Conservation (phyloP, 2,797 vertebrate genomes). For the Enteromius thamalakanensis region DNA sequence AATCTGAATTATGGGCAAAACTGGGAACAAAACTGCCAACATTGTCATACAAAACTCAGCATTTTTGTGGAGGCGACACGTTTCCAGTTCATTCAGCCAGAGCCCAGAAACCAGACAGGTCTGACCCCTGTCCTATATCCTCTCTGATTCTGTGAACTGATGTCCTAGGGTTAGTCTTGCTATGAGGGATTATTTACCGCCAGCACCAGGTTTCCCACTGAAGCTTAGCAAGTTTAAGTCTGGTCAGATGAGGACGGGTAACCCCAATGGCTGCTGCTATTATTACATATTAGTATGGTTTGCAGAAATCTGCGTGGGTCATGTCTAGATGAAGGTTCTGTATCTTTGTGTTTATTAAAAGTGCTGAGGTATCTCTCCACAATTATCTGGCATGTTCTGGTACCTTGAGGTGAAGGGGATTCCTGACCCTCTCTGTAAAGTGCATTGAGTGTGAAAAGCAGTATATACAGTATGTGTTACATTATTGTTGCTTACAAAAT, state of each 20-base stretch:
- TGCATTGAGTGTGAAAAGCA: not conserved
- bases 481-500: constrained; percentile 58
- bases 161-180: not conserved
- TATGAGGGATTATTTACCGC: not conserved
- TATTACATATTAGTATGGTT: not conserved
- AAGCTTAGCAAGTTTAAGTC: not conserved
- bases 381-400: not conserved
- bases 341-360: not conserved
- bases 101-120: constrained; percentile 71
- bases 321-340: not conserved
- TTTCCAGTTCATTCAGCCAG: constrained; percentile 78
- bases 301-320: not conserved
- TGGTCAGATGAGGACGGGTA: not conserved
- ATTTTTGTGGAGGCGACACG: constrained; percentile 76
- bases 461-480: not conserved
- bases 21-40: constrained; percentile 79
- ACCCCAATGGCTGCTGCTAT: not conserved
- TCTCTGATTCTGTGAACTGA: not conserved
- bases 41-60: constrained; percentile 80
- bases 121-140: constrained; percentile 36
- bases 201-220: not conserved
- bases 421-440: not conserved
- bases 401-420: not conserved
- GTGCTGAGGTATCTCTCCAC: not conserved
- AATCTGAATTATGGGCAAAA: constrained; percentile 77